Percentiles rank a stretch among this genome's conserved stretches.
Conservation (phyloP, 2,797 vertebrate genomes). For the Xyrichtys novacula region DNA sequence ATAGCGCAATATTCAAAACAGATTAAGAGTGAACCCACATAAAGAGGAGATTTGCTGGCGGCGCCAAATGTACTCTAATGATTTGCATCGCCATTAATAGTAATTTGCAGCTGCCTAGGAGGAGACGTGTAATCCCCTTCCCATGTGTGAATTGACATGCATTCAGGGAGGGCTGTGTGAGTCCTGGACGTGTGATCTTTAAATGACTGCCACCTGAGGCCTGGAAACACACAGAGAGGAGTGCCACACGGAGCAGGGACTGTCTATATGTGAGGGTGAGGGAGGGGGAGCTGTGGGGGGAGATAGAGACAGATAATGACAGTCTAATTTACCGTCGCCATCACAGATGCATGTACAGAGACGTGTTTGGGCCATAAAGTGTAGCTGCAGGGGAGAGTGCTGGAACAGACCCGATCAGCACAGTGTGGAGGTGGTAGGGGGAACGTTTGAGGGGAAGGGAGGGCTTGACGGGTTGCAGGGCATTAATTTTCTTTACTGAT, state of each 20-base stretch:
- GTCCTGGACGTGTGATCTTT: constrained; percentile 87
- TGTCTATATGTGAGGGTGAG: constrained; percentile 57
- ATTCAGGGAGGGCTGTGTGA: constrained; percentile 74
- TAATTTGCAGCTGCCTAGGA: constrained; percentile 81
- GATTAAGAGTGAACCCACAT: constrained; percentile 73
- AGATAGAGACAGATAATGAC: constrained; percentile 77
- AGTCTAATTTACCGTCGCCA: constrained; percentile 71
- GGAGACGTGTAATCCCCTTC: constrained; percentile 81
- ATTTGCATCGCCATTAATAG: constrained; percentile 86
- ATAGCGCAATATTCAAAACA: constrained; percentile 70
- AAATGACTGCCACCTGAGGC: constrained; percentile 89
- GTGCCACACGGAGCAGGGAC: constrained; percentile 60
- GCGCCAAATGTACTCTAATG: constrained; percentile 78
- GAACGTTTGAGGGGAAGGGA: constrained; percentile 20
- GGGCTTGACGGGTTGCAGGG: constrained; percentile 57
- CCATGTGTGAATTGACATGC: constrained; percentile 85
- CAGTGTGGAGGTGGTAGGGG: constrained; percentile 72
- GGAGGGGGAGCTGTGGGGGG: constrained; percentile 53
- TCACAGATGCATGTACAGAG: constrained; percentile 67
- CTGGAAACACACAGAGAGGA: constrained; percentile 69
- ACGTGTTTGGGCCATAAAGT: constrained; percentile 60
- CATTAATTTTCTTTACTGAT: constrained; percentile 72
- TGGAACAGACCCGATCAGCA: constrained; percentile 69
- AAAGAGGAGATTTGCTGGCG: constrained; percentile 73
- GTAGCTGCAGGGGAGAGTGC: constrained; percentile 70